Percentiles rank a stretch among this genome's conserved stretches.
Evolutionary conservation across 2,797 vertebrate genomes (phyloP).

Genomic region (Lophotriccus pileatus): DNA sequence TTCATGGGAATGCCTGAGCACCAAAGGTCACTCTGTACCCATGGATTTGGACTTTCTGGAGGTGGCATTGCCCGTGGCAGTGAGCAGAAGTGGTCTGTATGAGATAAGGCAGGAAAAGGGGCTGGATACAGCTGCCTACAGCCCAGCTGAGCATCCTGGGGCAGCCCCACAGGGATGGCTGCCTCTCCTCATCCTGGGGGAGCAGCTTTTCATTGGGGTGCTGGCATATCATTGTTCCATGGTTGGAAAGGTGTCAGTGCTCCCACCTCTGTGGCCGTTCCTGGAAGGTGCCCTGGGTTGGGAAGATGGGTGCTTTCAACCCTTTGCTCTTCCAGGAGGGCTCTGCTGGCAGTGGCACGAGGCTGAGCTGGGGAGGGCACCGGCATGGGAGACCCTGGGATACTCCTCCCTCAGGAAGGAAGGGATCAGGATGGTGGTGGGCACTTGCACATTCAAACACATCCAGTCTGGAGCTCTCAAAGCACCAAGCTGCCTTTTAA

Average conservation of each 20-base stretch:
- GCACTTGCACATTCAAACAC: not conserved
- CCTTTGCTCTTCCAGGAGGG: not conserved
- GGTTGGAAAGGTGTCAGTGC: fast-evolving
- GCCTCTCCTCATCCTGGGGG: not conserved
- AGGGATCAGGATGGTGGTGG: not conserved
- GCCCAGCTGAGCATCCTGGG: not conserved
- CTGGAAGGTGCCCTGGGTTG: not conserved
- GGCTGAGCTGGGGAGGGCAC: not conserved
- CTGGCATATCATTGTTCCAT: fast-evolving
- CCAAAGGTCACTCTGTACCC: not conserved
- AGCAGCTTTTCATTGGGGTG: fast-evolving
- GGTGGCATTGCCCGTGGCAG: fast-evolving
- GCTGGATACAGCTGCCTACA: not conserved
- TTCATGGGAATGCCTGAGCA: too few relatives aligned
- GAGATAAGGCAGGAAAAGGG: not conserved
- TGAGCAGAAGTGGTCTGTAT: not conserved
- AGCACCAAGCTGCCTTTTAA: constrained; percentile 36
- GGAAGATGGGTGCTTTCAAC: fast-evolving
- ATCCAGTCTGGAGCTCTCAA: not conserved
- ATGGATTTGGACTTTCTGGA: not conserved
- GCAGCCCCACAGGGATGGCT: not conserved
- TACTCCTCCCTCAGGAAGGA: not conserved
- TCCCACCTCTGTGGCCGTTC: not conserved
- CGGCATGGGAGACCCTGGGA: not conserved
- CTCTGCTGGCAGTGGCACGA: fast-evolving